Evolutionary conservation across 2,113 vertebrate genomes (phyloP), one percentile per base, ranked within the genome.

Genomic region (Vombatus ursinus): DNA sequence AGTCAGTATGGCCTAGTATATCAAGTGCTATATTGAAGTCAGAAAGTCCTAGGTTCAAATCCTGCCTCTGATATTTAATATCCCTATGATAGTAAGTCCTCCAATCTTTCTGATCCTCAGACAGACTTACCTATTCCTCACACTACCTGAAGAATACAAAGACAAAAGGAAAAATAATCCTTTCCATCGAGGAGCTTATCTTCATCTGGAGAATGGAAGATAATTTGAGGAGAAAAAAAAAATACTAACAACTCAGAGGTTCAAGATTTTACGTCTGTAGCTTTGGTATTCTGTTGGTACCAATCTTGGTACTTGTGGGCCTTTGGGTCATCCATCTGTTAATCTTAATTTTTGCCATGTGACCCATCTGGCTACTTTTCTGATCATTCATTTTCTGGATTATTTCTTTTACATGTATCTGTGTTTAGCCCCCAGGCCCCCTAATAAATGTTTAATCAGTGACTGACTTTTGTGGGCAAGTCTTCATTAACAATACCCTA

Each of bases 1-100:
- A 44, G 7, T 22, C n/a, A 44, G 6, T 44, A 84, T 84, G 68
- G 6, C n/a, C 6, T 84, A 84, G 19, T 44, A 19, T 19, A 44
- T 44, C 9, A 16, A 84, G 19, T 37, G 61, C 19, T 84, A 23
- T 19, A 22, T n/a, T n/a, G 50, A 90, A 14, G 1, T 49, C 19
- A 4, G 91, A 16, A 24, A 51, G 91, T 52, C 9, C 7, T 0
- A 0, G 0, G 6, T 48, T 22, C 90, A 37, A 16, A 49, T 49
- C 16, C 52, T 14, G 1, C 26, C 6, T 44, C 48, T 68, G 48
- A 3, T 2, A 1, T 8, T 4, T 2, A 48, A 11, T 26, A 10
- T 14, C 16, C 2, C 37, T 25, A 9, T 2, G 51, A 49, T 9
- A 2, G 9, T 0, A 48, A 26, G 51, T 3, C 2, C 0, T 23